Evolutionary conservation across 2,888 invertebrate species (phyloP), one percentile per base, ranked within the genome.

Genomic region (Zygaena filipendulae): DNA sequence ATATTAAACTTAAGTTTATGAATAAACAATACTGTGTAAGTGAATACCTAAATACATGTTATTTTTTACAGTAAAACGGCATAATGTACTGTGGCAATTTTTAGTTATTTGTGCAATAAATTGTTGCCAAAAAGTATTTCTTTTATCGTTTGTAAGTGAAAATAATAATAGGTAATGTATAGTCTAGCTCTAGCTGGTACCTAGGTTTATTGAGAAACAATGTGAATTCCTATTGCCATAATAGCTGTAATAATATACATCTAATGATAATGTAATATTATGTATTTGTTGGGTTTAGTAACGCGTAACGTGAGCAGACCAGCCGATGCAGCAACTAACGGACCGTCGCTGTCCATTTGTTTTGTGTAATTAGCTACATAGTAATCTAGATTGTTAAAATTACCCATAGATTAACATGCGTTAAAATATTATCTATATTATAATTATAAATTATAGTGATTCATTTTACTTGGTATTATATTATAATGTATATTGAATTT

Each of bases 401-500:
- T 74, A 75, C 74, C 61, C 63, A 79, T 79, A 79, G 75, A 77
- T 74, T 79, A 77, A 77, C 58, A 71, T 68, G 74, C 75, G 77
- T 79, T 79, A 77, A 74, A 75, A 77, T 75, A 79, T 79, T 77
- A 77, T 75, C 72, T 74, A 77, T 72, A 75, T n/a, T n/a, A n/a
- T n/a, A n/a, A n/a, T n/a, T n/a, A n/a, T 70, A 74, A 79, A 77
- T 72, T 77, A 79, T 75, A 77, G 69, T 72, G 75, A 75, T 74
- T 75, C 70, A 77, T 72, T 75, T 77, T 75, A 75, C 71, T 79
- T 74, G 68, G 77, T 72, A 77, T 77, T 77, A 77, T 74, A 71
- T 77, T 77, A 77, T 74, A 71, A 77, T 79, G 79, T 79, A 79
- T 77, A 79, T 79, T 77, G 69, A 79, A 79, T 77, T 77, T 79